Percentiles rank a stretch among this genome's conserved stretches.
phyloP scores from a whole-genome alignment of 2,113 vertebrate genomes.

The Mirza zaza region DNA sequence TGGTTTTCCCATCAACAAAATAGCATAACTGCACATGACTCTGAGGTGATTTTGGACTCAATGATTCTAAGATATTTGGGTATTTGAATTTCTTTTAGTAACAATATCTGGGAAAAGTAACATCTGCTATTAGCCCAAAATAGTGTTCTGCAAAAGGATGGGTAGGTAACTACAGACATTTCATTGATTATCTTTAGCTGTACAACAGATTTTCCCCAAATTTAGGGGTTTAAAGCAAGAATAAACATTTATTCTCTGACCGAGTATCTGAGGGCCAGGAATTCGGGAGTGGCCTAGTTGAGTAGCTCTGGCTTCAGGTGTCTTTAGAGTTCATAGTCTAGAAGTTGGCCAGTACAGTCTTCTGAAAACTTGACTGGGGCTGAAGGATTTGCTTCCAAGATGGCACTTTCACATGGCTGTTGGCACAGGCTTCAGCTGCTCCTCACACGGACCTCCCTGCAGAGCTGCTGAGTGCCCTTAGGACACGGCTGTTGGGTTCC shows the following conservation, averaged over 20 bases:
- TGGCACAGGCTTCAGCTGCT: background rate
- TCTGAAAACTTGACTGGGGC: background rate
- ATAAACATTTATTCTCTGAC: background rate
- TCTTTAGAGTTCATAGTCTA: background rate
- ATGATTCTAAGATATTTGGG: background rate
- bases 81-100: background rate
- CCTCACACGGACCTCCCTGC: background rate
- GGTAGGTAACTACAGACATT: background rate
- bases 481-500: background rate
- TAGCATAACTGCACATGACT: background rate
- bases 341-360: background rate
- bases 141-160: background rate
- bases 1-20: background rate
- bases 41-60: background rate
- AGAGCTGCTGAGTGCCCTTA: background rate
- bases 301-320: background rate
- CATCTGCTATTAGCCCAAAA: background rate
- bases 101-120: background rate
- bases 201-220: background rate
- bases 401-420: background rate
- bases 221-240: background rate
- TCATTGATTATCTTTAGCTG: background rate
- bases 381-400: background rate
- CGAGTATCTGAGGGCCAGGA: background rate
- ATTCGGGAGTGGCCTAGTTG: background rate